A percentile compares a stretch with the other conserved stretches of the same genome.
These are phyloP conservation scores for Globia sparganii DNA, from an alignment of 2,888 invertebrate genomes.

Conservation along the genomic window DNA sequence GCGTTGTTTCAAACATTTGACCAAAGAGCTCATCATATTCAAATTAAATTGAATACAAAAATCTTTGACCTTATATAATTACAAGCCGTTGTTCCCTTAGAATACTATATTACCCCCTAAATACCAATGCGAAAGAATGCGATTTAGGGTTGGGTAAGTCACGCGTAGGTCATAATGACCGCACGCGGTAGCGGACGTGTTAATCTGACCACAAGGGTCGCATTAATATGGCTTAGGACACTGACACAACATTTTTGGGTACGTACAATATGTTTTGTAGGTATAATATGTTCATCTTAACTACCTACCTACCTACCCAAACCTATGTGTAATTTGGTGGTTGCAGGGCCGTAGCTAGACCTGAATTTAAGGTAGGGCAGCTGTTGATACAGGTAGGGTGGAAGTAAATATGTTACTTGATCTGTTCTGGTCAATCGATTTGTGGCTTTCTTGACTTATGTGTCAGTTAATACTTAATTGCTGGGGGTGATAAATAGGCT, in stretches of 20 bases:
- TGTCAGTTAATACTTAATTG: too few relatives aligned
- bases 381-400: too few relatives aligned
- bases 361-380: too few relatives aligned
- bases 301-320: too few relatives aligned
- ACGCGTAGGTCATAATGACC: slow-evolving; percentile 57
- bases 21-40: not conserved
- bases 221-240: slow-evolving; percentile 51
- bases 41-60: not conserved
- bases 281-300: slow-evolving; percentile 8
- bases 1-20: too few relatives aligned
- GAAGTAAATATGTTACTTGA: too few relatives aligned
- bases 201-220: slow-evolving; percentile 62
- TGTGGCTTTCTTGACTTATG: too few relatives aligned
- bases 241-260: slow-evolving; percentile 45
- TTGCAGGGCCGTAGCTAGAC: too few relatives aligned
- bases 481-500: too few relatives aligned
- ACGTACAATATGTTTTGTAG: not conserved
- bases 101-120: slow-evolving; percentile 36
- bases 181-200: slow-evolving; percentile 53
- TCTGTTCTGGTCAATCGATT: too few relatives aligned
- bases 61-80: not conserved
- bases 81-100: slow-evolving; percentile 3
- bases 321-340: too few relatives aligned
- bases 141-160: slow-evolving; percentile 54
- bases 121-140: slow-evolving; percentile 51